Percentiles rank a stretch among this genome's conserved stretches.
Evolutionary conservation across 2,888 invertebrate genomes (phyloP).

Genomic region (Steinernema carpocapsae): DNA sequence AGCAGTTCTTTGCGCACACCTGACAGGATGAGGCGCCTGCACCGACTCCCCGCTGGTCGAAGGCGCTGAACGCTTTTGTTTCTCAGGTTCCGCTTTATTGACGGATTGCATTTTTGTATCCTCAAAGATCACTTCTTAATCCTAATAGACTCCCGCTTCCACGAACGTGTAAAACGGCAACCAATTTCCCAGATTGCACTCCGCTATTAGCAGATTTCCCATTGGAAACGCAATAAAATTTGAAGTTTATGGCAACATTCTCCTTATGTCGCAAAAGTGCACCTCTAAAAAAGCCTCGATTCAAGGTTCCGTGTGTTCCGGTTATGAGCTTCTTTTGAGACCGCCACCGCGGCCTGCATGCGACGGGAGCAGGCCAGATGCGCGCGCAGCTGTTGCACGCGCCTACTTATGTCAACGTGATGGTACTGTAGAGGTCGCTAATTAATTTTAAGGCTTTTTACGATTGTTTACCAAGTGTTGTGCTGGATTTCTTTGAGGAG

Average conservation of each 20-base stretch:
- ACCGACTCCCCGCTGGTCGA: slow-evolving; percentile 14
- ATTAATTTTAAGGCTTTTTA: slow-evolving; percentile 27
- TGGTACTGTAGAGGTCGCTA: neutral
- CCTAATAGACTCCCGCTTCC: no score
- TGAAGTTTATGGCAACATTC: slow-evolving; percentile 1
- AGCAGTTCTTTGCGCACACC: neutral
- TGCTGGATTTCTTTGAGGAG: no score
- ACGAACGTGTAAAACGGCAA: no score
- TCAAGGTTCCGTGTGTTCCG: neutral
- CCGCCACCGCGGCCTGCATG: neutral
- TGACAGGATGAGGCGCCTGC: neutral
- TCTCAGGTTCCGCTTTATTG: no score
- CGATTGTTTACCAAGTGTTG: slow-evolving; percentile 10
- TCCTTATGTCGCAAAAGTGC: neutral
- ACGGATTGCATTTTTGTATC: no score
- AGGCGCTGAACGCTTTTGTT: slow-evolving; percentile 27
- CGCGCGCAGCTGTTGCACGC: slow-evolving; percentile 5
- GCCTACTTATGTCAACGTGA: no score
- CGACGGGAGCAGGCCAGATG: neutral
- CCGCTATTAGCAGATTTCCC: neutral
- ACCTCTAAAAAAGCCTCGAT: neutral
- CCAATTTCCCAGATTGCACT: no score
- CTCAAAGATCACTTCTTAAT: no score
- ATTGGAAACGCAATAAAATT: neutral
- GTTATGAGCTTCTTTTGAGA: no score